Evolutionary conservation across 2,888 invertebrate species (phyloP).

Genomic region (Neoscelio sp.): DNA sequence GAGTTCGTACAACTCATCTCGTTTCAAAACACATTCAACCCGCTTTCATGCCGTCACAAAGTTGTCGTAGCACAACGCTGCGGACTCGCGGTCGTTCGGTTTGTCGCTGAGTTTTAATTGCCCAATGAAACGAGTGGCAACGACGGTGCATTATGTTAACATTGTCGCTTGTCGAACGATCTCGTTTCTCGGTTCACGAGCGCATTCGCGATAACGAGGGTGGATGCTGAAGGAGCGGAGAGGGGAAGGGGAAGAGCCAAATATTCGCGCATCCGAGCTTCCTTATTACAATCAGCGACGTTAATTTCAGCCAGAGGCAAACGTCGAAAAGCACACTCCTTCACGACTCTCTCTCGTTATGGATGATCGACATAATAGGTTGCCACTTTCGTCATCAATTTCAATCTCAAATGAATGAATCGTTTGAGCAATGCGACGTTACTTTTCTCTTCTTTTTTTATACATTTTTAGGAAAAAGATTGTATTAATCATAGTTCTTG

Average conservation of each 20-base stretch:
- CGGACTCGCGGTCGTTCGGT: constrained; percentile 15
- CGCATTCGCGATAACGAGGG: constrained; percentile 63
- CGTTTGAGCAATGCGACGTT: too few relatives aligned
- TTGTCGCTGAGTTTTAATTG: constrained; percentile 49
- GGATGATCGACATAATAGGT: constrained; percentile 1
- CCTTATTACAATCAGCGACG: constrained; percentile 67
- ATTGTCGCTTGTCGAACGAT: constrained; percentile 47
- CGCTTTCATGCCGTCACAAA: neutral
- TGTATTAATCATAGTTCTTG: too few relatives aligned
- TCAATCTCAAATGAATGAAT: too few relatives aligned
- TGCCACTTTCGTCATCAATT: neutral
- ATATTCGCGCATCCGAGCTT: constrained; percentile 49
- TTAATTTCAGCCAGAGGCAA: constrained; percentile 55
- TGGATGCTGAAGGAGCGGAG: constrained; percentile 4
- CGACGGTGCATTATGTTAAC: constrained; percentile 63
- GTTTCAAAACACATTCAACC: neutral
- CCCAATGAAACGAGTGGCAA: constrained; percentile 30
- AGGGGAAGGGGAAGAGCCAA: neutral
- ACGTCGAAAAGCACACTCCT: neutral
- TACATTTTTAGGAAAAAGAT: too few relatives aligned
- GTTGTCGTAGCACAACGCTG: constrained; percentile 6
- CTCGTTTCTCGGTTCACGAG: constrained; percentile 50
- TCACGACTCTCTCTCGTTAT: neutral
- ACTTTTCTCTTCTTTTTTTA: too few relatives aligned
- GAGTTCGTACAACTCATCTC: too few relatives aligned